Evolutionary conservation across 2,113 vertebrate genomes (phyloP), one percentile per base, ranked within the genome.

Genomic region (Acinonyx jubatus): DNA sequence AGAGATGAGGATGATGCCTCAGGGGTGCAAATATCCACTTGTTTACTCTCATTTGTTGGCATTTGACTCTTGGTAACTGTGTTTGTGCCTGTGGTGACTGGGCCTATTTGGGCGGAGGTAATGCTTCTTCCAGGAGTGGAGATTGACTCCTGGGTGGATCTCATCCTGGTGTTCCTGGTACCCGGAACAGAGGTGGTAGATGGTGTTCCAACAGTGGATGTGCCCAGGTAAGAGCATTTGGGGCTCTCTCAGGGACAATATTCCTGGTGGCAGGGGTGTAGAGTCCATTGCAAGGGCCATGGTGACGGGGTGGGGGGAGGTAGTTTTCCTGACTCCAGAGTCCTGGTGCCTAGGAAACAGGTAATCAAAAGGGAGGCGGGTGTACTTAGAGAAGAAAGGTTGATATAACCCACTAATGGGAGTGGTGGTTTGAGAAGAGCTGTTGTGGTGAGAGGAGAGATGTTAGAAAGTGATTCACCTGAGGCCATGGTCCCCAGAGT

Each of bases 311-410:
- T 10, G 10, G 13, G 36, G 2, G 16, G 10, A 7, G 10, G 36
- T 41, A 8, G 14, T 7, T 31, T 65, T 25, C 66, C 36, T 86
- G 7, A 3, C 81, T 52, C 25, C 45, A 84, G 80, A 50, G 61
- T 86, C 18, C 65, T 63, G 19, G 41, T 83, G 74, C 81, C 81
- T 93, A 41, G 68, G 93, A 50, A 87, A 87, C 19, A 89, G 48
- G 38, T 38, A 31, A 71, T 19, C 41, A 52, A 69, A 27, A 23
- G 6, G n/a, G 25, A 92, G 31, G 33, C 2, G 31, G 57, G 29
- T 50, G 23, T 14, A 5, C 16, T 48, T 16, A 23, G 61, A 65
- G n/a, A 57, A 87, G 81, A 93, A 33, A 36, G 41, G 0, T 2
- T 45, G 41, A 21, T 57, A 38, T 50, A 71, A 65, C 23, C 66